Percentiles rank a stretch among this genome's conserved stretches.
These are phyloP conservation scores for Geotrupes spiniger DNA, from an alignment of 2,888 invertebrate genomes.

Conservation along the genomic window DNA sequence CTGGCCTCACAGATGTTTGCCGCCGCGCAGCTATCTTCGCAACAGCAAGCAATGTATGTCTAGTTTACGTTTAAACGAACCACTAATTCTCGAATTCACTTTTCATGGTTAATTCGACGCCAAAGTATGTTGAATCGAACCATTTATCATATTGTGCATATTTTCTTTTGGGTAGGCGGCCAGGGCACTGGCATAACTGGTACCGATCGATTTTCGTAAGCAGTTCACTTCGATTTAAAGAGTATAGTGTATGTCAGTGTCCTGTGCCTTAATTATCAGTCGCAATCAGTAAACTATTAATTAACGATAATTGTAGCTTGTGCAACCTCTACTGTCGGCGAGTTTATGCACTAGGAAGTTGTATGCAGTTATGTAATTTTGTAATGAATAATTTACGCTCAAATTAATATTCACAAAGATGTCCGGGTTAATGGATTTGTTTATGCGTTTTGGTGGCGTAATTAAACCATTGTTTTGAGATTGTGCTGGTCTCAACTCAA, in stretches of 20 bases:
- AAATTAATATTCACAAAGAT: too few species aligned
- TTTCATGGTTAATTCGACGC: conserved; percentile 5
- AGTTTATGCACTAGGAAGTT: too few species aligned
- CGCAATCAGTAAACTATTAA: too few species aligned
- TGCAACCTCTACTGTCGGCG: too few species aligned
- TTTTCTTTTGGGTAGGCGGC: conserved; percentile 51
- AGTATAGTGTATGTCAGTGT: conserved; percentile 47
- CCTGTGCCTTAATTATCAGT: conserved; percentile 40
- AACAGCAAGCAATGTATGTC: conserved; percentile 93
- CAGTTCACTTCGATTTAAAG: conserved; percentile 21
- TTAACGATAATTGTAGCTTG: too few species aligned
- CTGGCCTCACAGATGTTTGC: conserved; percentile 96
- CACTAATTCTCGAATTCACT: neutral
- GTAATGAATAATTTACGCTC: too few species aligned
- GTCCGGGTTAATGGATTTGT: too few species aligned
- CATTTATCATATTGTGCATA: neutral
- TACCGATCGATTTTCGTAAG: conserved; percentile 16
- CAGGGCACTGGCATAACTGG: conserved; percentile 84
- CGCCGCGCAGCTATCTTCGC: conserved; percentile 85
- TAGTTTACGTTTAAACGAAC: conserved; percentile 11
- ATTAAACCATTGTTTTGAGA: too few species aligned
- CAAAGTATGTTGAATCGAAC: conserved; percentile 7
- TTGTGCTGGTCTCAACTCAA: too few species aligned
- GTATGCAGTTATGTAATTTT: too few species aligned
- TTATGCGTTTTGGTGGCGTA: too few species aligned